A percentile compares a stretch with the other conserved stretches of the same genome.
These are phyloP conservation scores for Pitta sordida DNA, from an alignment of 2,113 vertebrate species.

Conservation along the genomic window DNA sequence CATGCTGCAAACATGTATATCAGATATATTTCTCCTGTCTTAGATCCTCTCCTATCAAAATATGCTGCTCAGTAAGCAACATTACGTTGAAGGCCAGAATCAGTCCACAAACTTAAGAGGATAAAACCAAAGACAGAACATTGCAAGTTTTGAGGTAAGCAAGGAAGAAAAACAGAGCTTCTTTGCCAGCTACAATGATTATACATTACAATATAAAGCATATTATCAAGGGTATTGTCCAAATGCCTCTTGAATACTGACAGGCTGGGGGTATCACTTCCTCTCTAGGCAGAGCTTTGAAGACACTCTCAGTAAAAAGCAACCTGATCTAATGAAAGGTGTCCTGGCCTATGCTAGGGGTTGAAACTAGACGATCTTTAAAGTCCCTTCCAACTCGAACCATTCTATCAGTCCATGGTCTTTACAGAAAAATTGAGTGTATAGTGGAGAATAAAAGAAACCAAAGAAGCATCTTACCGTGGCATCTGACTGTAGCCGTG, in stretches of 20 bases:
- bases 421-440: background rate
- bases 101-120: background rate
- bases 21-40: background rate
- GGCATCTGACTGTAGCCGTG: background rate
- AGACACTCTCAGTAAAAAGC: background rate
- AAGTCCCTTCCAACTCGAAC: background rate
- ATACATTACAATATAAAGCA: background rate
- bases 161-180: background rate
- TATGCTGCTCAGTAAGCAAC: background rate
- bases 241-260: background rate
- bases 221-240: background rate
- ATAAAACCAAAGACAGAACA: background rate
- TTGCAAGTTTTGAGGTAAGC: background rate
- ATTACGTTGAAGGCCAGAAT: background rate
- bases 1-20: background rate
- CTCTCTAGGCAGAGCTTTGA: background rate
- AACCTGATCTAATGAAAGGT: background rate
- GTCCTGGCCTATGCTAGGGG: background rate
- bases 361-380: background rate
- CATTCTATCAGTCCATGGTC: background rate
- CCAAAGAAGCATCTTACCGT: conserved; percentile 53
- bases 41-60: background rate
- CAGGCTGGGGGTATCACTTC: background rate
- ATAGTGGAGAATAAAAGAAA: background rate
- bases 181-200: background rate